Percentiles rank a stretch among this genome's conserved stretches.
Evolutionary conservation across 2,888 invertebrate species (phyloP).

Genomic region (Leptopterna dolabrata): DNA sequence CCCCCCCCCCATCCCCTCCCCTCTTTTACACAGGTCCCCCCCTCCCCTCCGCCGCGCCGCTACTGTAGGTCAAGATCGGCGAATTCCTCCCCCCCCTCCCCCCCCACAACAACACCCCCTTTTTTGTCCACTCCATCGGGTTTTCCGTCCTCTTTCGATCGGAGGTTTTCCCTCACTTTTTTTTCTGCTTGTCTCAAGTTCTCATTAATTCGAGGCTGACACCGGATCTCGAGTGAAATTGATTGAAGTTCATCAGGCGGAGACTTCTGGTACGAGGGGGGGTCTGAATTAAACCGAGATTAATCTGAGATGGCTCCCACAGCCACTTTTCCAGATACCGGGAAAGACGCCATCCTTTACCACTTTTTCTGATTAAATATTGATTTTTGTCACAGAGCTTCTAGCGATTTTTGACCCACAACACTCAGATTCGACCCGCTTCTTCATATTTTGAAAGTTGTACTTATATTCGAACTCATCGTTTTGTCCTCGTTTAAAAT

Average conservation of each 20-base stretch:
- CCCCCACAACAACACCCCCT: neutral
- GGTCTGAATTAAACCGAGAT: neutral
- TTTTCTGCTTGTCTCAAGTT: neutral
- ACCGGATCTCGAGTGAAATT: neutral
- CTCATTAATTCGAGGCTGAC: neutral
- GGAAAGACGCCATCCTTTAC: too few relatives aligned
- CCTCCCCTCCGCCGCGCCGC: too few relatives aligned
- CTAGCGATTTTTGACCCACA: too few relatives aligned
- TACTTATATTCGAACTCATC: too few relatives aligned
- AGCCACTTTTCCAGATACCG: too few relatives aligned
- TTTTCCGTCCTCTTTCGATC: neutral
- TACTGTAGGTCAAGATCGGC: slow-evolving; percentile 31
- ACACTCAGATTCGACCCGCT: too few relatives aligned
- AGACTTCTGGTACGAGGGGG: neutral
- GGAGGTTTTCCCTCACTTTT: neutral
- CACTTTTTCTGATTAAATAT: too few relatives aligned
- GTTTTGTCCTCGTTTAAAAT: too few relatives aligned
- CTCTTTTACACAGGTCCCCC: neutral
- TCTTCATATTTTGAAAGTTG: too few relatives aligned
- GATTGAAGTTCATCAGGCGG: neutral
- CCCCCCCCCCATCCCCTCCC: neutral
- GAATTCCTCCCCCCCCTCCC: neutral
- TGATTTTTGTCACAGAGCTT: too few relatives aligned
- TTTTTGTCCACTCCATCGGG: neutral
- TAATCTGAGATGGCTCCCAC: neutral